These are phyloP conservation scores for Lycocerus yunnanus DNA, from an alignment of 2,888 invertebrate species.

Conservation along the genomic window DNA sequence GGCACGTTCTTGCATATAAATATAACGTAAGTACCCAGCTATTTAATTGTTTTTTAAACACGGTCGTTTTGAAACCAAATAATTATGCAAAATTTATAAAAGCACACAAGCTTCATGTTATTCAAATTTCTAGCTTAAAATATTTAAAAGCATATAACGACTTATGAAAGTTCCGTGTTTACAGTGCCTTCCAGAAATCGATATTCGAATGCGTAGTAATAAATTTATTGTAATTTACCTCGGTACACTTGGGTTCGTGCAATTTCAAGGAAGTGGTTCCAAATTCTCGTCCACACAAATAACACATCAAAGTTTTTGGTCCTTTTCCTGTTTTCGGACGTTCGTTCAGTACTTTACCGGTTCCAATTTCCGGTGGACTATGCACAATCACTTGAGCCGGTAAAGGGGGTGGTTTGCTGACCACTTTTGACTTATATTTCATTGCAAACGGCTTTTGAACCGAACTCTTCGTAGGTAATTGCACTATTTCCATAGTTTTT, in stretches of 20 bases:
- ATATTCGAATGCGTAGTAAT: not conserved
- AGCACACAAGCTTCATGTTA: not conserved
- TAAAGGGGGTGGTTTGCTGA: constrained; percentile 19
- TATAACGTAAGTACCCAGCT: no score
- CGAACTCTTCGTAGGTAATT: constrained; percentile 52
- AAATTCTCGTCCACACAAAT: constrained; percentile 69
- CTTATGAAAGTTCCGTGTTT: not conserved
- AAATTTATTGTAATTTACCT: constrained; percentile 55
- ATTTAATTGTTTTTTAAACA: no score
- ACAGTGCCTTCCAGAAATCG: not conserved
- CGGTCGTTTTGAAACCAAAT: not conserved
- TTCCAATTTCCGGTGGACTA: constrained; percentile 20
- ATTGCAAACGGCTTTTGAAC: constrained; percentile 61
- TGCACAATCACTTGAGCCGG: constrained; percentile 36
- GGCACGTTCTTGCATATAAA: no score
- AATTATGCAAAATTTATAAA: not conserved
- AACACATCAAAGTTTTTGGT: constrained; percentile 59
- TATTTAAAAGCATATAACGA: not conserved
- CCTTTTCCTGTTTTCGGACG: constrained; percentile 19
- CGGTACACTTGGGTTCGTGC: constrained; percentile 69
- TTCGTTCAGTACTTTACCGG: constrained; percentile 13
- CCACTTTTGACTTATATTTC: constrained; percentile 50
- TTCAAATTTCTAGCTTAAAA: not conserved
- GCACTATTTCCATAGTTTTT: constrained; percentile 35
- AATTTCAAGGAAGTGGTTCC: constrained; percentile 67